Conservation (phyloP, 2,888 invertebrate genomes). For the Agrilus biguttatus region DNA sequence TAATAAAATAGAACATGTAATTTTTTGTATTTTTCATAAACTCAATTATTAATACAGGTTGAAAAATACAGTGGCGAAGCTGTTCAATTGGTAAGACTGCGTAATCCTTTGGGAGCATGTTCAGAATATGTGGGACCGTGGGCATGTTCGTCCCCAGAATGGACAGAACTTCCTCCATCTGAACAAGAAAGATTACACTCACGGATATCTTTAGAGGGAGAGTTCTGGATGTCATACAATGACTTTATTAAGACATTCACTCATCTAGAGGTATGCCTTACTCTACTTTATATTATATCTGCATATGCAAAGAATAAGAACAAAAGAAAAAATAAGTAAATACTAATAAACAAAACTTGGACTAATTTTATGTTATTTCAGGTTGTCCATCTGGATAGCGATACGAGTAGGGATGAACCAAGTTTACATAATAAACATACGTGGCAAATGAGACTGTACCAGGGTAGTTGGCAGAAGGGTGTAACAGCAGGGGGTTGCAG, state of each 20-base stretch:
- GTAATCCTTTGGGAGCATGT: constrained; percentile 50
- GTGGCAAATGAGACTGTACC: constrained; percentile 79
- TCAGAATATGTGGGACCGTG: constrained; percentile 57
- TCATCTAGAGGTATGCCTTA: constrained; percentile 49
- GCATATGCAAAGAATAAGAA: too few relatives aligned
- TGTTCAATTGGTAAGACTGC: constrained; percentile 53
- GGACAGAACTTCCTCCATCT: constrained; percentile 60
- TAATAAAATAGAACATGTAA: background rate
- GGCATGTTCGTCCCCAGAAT: constrained; percentile 53
- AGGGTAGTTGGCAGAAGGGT: constrained; percentile 75
- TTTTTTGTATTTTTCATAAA: background rate
- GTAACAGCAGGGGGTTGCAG: constrained; percentile 83
- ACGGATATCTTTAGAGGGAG: constrained; percentile 27
- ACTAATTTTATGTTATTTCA: background rate
- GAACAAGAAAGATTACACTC: constrained; percentile 57
- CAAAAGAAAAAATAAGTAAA: background rate
- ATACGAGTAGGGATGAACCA: constrained; percentile 74
- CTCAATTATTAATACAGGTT: constrained; percentile 31
- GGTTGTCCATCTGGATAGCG: constrained; percentile 65
- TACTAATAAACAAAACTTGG: too few relatives aligned
- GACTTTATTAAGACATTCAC: constrained; percentile 74
- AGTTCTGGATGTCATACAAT: constrained; percentile 59
- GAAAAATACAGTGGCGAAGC: constrained; percentile 58
- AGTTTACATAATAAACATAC: constrained; percentile 62
- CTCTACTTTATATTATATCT: background rate